Evolutionary conservation across 2,888 invertebrate genomes (phyloP), one percentile per base, ranked within the genome.

Genomic region (Allophyes oxyacanthae): DNA sequence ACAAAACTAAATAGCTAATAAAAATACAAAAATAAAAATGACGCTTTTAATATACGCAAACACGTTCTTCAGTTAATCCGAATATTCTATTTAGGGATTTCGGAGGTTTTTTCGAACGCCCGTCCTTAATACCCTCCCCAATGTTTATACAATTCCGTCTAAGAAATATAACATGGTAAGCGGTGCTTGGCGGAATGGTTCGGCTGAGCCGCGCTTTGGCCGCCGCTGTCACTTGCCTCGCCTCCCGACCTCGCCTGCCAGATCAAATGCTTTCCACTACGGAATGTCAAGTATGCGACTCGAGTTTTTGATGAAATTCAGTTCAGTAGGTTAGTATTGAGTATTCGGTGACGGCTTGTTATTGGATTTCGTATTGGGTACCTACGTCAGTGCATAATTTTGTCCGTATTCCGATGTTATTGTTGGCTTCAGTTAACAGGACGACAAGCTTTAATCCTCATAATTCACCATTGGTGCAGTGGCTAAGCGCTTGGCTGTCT

Each of bases 141-240:
- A 43, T 72, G 64, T 66, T 63, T 59, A 41, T 28, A 11, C 13
- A 30, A 54, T 15, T 53, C 41, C 43, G 48, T 60, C 45, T 15
- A 40, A 71, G 59, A 65, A 42, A 55, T 67, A 56, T 62, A 64
- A 65, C 62, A 57, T 43, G 56, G 58, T 52, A 60, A 62, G 58
- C 70, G 50, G 26, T 36, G 44, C 37, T 64, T 46, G 45, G 37
- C 20, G 64, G 44, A 50, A 34, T 53, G 45, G 26, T 2, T 36
- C 32, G 48, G 10, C 38, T 13, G 28, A 25, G 62, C 42, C 37
- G 45, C 45, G 49, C 28, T 28, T 41, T 26, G 45, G 25, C 26
- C 42, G 30, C 25, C 41, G 30, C 30, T 15, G 34, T 11, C 52
- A 25, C 44, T n/a, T 28, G 10, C 25, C 15, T 14, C 13, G 33